These are phyloP conservation scores for Neodiprion fabricii DNA, from an alignment of 1,140 invertebrate species.

Conservation along the genomic window DNA sequence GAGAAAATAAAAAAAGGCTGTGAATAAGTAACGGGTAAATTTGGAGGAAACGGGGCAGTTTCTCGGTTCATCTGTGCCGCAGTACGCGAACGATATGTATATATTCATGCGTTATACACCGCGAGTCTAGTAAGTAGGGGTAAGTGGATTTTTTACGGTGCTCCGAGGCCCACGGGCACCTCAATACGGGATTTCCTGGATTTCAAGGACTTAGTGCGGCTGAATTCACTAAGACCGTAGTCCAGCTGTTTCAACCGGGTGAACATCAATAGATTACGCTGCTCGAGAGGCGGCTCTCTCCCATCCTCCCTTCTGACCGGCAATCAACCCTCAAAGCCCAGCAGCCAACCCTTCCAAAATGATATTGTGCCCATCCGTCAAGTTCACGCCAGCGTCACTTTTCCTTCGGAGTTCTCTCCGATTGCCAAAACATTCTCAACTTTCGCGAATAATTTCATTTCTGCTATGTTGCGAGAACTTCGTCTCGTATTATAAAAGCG, in stretches of 20 bases:
- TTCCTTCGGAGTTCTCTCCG: background rate
- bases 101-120: too few relatives aligned
- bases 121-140: background rate
- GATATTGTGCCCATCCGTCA: background rate
- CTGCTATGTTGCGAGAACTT: background rate
- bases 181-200: constrained; percentile 6
- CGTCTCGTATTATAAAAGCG: too few relatives aligned
- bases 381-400: background rate
- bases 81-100: too few relatives aligned
- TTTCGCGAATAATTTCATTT: background rate
- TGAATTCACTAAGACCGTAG: constrained; percentile 9
- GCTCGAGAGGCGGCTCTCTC: background rate
- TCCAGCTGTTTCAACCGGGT: constrained; percentile 13
- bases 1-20: too few relatives aligned
- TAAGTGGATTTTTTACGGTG: background rate
- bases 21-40: too few relatives aligned
- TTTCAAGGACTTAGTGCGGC: background rate
- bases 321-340: background rate
- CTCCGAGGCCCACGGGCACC: background rate
- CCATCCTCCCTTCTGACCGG: background rate
- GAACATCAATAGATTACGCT: constrained; percentile 11
- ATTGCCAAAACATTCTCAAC: background rate
- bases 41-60: too few relatives aligned
- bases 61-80: too few relatives aligned
- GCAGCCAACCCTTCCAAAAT: background rate